Evolutionary conservation across 2,797 vertebrate genomes (phyloP).

Genomic region (Gouania willdenowi): DNA sequence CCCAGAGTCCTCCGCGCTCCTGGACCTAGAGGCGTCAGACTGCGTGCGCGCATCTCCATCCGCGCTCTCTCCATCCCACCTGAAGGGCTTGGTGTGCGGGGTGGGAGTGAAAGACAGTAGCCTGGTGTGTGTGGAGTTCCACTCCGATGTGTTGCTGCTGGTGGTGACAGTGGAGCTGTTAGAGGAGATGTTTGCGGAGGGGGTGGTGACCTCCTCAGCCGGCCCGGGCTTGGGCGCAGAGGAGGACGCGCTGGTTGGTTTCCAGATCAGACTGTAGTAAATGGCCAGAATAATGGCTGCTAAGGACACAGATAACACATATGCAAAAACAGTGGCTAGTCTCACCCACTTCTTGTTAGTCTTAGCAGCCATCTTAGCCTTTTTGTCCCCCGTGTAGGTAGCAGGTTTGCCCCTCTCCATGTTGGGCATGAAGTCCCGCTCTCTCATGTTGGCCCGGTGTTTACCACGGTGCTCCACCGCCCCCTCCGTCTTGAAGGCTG

Average conservation of each 20-base stretch:
- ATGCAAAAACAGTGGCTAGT: constrained; percentile 95
- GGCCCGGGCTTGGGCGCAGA: constrained; percentile 47
- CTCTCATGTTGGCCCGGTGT: constrained; percentile 89
- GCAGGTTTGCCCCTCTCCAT: constrained; percentile 97
- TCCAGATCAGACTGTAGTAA: constrained; percentile 98
- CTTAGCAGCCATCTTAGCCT: constrained; percentile 99
- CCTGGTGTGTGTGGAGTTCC: constrained; percentile 64
- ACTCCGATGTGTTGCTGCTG: constrained; percentile 56
- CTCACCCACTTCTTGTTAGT: constrained; percentile 99
- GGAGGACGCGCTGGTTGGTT: constrained; percentile 76
- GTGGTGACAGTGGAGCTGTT: constrained; percentile 44
- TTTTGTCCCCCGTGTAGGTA: constrained; percentile 98
- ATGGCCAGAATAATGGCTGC: constrained; percentile 96
- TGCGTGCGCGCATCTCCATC: constrained; percentile 41
- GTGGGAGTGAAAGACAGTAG: constrained; percentile 28
- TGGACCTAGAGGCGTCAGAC: constrained; percentile 38
- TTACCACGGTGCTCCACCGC: constrained; percentile 93
- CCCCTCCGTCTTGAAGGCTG: constrained; percentile 86
- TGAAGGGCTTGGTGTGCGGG: constrained; percentile 32
- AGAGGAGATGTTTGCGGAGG: constrained; percentile 46
- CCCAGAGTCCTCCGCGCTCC: constrained; percentile 24
- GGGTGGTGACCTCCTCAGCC: constrained; percentile 33
- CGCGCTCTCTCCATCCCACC: constrained; percentile 39
- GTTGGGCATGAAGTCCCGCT: constrained; percentile 91
- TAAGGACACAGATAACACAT: constrained; percentile 95